These are phyloP conservation scores for Coturnix japonica DNA, from an alignment of 2,113 vertebrate species.

Conservation along the genomic window DNA sequence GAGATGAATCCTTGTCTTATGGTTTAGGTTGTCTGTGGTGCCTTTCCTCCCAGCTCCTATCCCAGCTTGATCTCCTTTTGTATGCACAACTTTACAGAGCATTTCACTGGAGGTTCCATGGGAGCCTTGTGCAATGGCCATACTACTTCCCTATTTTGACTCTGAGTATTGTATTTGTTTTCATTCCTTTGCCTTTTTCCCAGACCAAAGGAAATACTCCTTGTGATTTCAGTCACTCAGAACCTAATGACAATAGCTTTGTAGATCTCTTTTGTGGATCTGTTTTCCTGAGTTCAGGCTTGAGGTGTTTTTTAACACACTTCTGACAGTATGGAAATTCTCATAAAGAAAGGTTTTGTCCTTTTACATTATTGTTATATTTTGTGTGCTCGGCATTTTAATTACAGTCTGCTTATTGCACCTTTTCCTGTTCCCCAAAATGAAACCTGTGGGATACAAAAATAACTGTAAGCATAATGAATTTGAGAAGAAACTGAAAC, in stretches of 20 bases:
- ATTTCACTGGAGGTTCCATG: not conserved
- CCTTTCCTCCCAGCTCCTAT: not conserved
- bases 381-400: slow-evolving; percentile 23
- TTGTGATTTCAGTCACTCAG: not conserved
- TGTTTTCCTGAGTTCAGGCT: slow-evolving; percentile 3
- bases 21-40: not conserved
- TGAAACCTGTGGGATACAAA: slow-evolving; percentile 32
- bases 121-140: fast-evolving
- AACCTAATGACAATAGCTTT: slow-evolving; percentile 25
- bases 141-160: not conserved
- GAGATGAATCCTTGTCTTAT: not conserved
- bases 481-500: not conserved
- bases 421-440: not conserved
- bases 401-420: not conserved
- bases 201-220: not conserved
- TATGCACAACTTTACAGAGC: not conserved
- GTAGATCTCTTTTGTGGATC: not conserved
- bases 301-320: slow-evolving; percentile 29
- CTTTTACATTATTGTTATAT: not conserved
- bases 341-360: not conserved
- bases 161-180: slow-evolving; percentile 25
- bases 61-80: not conserved
- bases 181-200: not conserved
- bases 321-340: not conserved
- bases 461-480: slow-evolving; percentile 39